Evolutionary conservation across 2,888 invertebrate genomes (phyloP), one percentile per base, ranked within the genome.

Genomic region (Cancer borealis): DNA sequence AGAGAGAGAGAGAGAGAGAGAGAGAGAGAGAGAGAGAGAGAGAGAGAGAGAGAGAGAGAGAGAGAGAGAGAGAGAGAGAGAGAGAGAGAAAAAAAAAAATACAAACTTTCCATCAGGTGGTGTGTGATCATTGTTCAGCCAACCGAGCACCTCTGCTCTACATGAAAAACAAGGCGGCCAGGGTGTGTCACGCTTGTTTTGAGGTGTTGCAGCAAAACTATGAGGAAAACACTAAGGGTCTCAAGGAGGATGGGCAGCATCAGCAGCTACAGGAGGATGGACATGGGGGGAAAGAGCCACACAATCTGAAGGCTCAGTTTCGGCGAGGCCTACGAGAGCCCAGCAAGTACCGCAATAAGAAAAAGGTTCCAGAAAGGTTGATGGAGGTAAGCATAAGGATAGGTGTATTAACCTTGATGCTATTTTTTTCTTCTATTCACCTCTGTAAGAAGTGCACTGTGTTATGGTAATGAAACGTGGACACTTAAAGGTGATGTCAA

Each of bases 101-200:
- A 49, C n/a, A 46, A 4, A 46, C 17, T 5, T 54, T 73, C 79
- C 84, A 49, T 66, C 87, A 97, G 97, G 97, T 98, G 94, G 97
- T 98, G 39, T 98, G 98, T 96, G 96, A 97, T 46, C 97, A 97
- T 96, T 98, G 98, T 96, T 97, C 97, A 3, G 97, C 97, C 73
- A 97, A 97, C 96, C 96, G 97, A 96, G 97, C 97, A 49, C 97
- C 97, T 1, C 96, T 97, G 91, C 96, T 96, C 94, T 97, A 97
- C 96, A 96, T 97, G 92, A 96, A 97, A 60, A 97, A 97, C 96
- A 96, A 97, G 93, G 96, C 97, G 26, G 97, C 96, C 21, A 96
- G 97, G 92, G 97, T 97, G 17, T 97, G 97, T 96, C 97, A 97
- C 96, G 96, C 97, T 89, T 97, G 97, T 96, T 97, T 96, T 96